phyloP scores from a whole-genome alignment of 2,113 vertebrate species.

The Arothron firmamentum region DNA sequence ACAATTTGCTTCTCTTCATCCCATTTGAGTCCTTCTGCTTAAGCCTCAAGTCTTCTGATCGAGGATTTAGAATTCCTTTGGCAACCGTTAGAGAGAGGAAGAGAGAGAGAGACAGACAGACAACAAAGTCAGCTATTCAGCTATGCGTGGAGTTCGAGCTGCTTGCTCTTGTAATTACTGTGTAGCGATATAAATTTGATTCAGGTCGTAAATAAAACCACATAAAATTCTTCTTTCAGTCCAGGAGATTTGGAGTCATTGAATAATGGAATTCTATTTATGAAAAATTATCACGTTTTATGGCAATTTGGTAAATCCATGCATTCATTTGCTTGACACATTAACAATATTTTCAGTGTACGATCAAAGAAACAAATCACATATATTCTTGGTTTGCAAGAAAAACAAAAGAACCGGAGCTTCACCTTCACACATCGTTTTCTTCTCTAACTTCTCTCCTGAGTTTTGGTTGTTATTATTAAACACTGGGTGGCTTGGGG shows the following conservation, averaged over 20 bases:
- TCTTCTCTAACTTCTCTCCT: conserved; percentile 20
- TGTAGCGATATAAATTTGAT: conserved; percentile 56
- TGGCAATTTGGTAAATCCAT: too few species aligned
- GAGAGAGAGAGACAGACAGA: conserved; percentile 17
- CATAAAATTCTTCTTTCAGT: too few species aligned
- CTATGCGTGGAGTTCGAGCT: conserved; percentile 77
- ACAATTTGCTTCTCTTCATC: conserved; percentile 93
- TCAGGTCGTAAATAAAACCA: not conserved
- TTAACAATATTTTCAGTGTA: too few species aligned
- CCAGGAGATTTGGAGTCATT: too few species aligned
- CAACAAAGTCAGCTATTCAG: conserved; percentile 52
- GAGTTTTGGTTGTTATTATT: conserved; percentile 26
- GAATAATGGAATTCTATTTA: too few species aligned
- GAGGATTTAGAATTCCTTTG: conserved; percentile 84
- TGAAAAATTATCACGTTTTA: too few species aligned
- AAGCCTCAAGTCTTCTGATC: conserved; percentile 83
- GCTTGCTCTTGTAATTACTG: conserved; percentile 76
- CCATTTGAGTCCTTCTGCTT: conserved; percentile 82
- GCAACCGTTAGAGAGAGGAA: conserved; percentile 62
- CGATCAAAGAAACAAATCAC: too few species aligned
- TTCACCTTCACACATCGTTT: conserved; percentile 30
- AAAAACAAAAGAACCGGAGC: conserved; percentile 28
- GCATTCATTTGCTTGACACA: too few species aligned
- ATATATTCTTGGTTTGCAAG: not conserved
- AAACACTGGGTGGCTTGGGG: conserved; percentile 27